Conservation (phyloP, 2,888 invertebrate genomes). For the Dione vanillae region DNA sequence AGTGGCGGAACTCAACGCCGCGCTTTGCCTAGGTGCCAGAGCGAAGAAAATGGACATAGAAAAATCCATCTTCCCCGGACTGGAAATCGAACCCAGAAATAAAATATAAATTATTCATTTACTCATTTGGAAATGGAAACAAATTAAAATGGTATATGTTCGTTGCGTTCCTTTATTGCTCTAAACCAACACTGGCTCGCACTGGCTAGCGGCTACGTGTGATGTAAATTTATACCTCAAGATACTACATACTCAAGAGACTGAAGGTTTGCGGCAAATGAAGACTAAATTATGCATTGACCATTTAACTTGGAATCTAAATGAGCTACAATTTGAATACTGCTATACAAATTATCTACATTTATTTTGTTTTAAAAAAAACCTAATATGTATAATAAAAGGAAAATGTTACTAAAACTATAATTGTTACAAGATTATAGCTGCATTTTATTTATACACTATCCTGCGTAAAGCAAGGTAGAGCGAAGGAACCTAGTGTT, state of each 20-base stretch:
- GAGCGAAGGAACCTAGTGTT: neutral
- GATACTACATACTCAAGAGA: constrained; percentile 39
- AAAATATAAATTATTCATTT: too few relatives aligned
- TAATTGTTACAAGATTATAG: too few relatives aligned
- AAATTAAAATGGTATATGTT: constrained; percentile 1
- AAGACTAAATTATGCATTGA: constrained; percentile 44
- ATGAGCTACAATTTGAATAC: constrained; percentile 36
- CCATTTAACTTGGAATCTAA: constrained; percentile 40
- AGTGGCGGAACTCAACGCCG: too few relatives aligned
- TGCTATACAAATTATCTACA: neutral
- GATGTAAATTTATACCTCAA: constrained; percentile 35
- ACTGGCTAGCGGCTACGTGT: constrained; percentile 22
- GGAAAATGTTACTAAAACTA: too few relatives aligned
- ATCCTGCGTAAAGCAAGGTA: too few relatives aligned
- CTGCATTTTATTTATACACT: too few relatives aligned
- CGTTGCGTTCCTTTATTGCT: constrained; percentile 14
- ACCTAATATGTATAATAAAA: too few relatives aligned
- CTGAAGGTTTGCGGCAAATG: constrained; percentile 37
- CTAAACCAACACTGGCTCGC: constrained; percentile 9
- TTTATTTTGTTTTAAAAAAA: neutral
- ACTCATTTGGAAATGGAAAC: neutral
- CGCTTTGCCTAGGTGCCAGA: too few relatives aligned
- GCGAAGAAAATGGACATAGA: too few relatives aligned
- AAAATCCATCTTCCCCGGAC: too few relatives aligned
- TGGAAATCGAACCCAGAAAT: too few relatives aligned